A percentile compares a stretch with the other conserved stretches of the same genome.
Conservation (phyloP, 2,797 vertebrate species). For the Chelon auratus region DNA sequence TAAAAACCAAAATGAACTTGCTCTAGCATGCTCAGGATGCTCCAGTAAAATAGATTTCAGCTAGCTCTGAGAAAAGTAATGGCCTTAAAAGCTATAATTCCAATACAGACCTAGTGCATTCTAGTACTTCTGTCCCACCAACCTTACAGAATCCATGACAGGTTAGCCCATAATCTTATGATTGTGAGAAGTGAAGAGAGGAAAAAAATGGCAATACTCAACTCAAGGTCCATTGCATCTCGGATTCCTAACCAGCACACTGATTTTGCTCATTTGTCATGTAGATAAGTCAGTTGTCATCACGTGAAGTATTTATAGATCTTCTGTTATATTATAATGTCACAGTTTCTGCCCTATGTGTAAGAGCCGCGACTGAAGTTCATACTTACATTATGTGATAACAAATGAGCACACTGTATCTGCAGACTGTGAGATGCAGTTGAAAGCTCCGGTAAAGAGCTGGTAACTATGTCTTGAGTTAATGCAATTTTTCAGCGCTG, state of each 20-base stretch:
- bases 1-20: neutral
- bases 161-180: neutral
- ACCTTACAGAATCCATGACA: no score
- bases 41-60: neutral
- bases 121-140: neutral
- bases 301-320: neutral
- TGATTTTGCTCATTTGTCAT: neutral
- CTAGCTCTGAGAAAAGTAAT: neutral
- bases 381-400: neutral
- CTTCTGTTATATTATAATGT: neutral
- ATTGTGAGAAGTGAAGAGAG: neutral
- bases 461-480: neutral
- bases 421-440: neutral
- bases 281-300: neutral
- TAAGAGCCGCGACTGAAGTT: neutral
- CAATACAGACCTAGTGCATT: neutral
- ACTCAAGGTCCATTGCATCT: neutral
- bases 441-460: neutral
- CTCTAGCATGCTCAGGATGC: no score
- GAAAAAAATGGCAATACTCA: neutral
- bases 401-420: no score
- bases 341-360: neutral
- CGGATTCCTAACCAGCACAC: neutral
- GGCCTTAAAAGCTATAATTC: neutral
- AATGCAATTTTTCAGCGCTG: neutral